These are phyloP conservation scores for Adelosebastes latens DNA, from an alignment of 2,797 vertebrate species.

Conservation along the genomic window DNA sequence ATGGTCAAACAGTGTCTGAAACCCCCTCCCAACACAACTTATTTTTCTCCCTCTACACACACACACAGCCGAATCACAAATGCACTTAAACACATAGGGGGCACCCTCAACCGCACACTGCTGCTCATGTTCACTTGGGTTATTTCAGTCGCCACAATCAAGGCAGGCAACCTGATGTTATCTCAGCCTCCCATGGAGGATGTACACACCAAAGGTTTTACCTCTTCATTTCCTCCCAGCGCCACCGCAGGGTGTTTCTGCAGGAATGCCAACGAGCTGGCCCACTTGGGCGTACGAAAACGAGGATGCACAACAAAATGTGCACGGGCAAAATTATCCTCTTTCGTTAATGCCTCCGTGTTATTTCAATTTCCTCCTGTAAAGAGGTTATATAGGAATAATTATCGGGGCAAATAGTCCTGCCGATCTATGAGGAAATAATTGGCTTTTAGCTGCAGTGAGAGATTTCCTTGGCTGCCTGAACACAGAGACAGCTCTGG, in stretches of 20 bases:
- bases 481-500: slow-evolving; percentile 64
- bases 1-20: not conserved
- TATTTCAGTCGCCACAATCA: slow-evolving; percentile 3
- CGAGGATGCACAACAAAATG: slow-evolving; percentile 33
- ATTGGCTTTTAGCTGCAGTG: slow-evolving; percentile 82
- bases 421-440: slow-evolving; percentile 79
- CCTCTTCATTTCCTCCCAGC: slow-evolving; percentile 41
- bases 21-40: not conserved
- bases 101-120: not conserved
- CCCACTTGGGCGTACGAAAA: slow-evolving; percentile 34
- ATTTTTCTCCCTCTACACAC: not conserved
- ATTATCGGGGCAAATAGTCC: slow-evolving; percentile 80
- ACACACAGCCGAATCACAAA: not conserved
- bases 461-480: slow-evolving; percentile 76
- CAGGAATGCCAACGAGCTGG: slow-evolving; percentile 15
- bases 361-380: slow-evolving; percentile 76
- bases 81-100: not conserved
- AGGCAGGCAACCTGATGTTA: slow-evolving; percentile 19
- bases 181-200: slow-evolving; percentile 14
- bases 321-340: slow-evolving; percentile 50
- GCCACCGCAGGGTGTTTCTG: slow-evolving; percentile 49
- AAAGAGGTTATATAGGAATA: slow-evolving; percentile 74
- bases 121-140: not conserved
- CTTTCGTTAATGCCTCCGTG: slow-evolving; percentile 67
- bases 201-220: slow-evolving; percentile 9